A percentile compares a stretch with the other conserved stretches of the same genome.
These are phyloP conservation scores for Diogma glabrata DNA, from an alignment of 2,888 invertebrate genomes.

Conservation along the genomic window DNA sequence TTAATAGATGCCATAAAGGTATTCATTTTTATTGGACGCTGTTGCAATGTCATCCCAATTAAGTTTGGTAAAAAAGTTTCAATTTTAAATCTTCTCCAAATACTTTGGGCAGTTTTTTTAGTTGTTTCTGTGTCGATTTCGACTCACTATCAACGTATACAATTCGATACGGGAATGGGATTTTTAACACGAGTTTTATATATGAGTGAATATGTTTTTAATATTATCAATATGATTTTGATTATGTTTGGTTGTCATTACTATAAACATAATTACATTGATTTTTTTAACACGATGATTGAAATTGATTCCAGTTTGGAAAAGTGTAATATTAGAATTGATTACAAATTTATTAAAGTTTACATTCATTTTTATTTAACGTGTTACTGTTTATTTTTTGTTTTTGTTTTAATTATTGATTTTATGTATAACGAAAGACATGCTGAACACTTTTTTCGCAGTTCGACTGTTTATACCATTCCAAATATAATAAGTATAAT, in stretches of 20 bases:
- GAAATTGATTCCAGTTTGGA: slow-evolving; percentile 7
- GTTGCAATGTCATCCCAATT: neutral
- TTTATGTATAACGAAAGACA: slow-evolving; percentile 6
- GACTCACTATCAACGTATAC: slow-evolving; percentile 10
- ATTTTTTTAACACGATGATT: neutral
- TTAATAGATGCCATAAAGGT: too few species aligned
- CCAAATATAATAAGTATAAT: slow-evolving; percentile 10
- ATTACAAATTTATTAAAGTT: neutral
- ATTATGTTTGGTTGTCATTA: slow-evolving; percentile 10
- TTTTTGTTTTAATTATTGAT: slow-evolving; percentile 7
- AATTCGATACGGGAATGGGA: slow-evolving; percentile 9
- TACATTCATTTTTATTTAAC: slow-evolving; percentile 2
- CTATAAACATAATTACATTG: neutral
- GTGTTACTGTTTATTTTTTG: slow-evolving; percentile 8
- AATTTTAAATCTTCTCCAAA: neutral
- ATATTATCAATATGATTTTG: slow-evolving; percentile 10
- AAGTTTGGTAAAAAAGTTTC: neutral
- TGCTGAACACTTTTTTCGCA: slow-evolving; percentile 6
- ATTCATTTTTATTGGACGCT: neutral
- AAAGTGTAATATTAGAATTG: neutral
- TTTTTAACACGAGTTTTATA: slow-evolving; percentile 11
- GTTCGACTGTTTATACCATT: slow-evolving; percentile 13
- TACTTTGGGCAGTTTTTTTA: neutral
- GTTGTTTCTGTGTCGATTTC: neutral
- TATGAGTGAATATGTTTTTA: slow-evolving; percentile 11